A percentile compares a stretch with the other conserved stretches of the same genome.
phyloP scores from a whole-genome alignment of 2,888 invertebrate genomes.

The Masnerella sp. region DNA sequence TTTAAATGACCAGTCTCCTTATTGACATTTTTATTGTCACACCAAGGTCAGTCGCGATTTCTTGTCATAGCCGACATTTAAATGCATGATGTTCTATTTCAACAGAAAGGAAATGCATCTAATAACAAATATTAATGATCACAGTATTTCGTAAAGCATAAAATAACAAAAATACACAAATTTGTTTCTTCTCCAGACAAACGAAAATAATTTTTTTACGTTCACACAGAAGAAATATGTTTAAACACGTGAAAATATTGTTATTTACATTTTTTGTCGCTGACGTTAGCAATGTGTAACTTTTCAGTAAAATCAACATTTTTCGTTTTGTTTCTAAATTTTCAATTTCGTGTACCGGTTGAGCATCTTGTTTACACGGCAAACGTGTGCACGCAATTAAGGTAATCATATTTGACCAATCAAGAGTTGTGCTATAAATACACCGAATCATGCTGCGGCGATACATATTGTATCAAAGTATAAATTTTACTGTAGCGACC shows the following conservation, averaged over 20 bases:
- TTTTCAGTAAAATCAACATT: too few species aligned
- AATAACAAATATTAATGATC: too few species aligned
- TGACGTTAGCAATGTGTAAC: too few species aligned
- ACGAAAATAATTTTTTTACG: too few species aligned
- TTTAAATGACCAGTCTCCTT: slow-evolving; percentile 63
- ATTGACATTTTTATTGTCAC: slow-evolving; percentile 13
- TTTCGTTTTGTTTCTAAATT: not conserved
- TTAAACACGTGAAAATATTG: too few species aligned
- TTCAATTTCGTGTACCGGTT: not conserved
- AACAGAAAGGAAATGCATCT: too few species aligned
- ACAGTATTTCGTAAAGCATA: too few species aligned
- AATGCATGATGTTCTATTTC: too few species aligned
- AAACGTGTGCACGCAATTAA: slow-evolving; percentile 34
- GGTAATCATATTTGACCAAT: slow-evolving; percentile 51
- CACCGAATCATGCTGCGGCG: slow-evolving; percentile 4
- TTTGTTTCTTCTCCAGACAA: too few species aligned
- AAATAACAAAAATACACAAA: too few species aligned
- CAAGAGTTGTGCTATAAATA: slow-evolving; percentile 39
- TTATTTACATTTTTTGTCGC: too few species aligned
- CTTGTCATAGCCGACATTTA: slow-evolving; percentile 26
- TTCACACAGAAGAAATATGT: too few species aligned
- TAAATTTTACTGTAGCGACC: slow-evolving; percentile 27
- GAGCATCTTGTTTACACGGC: slow-evolving; percentile 23
- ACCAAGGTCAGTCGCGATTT: slow-evolving; percentile 13
- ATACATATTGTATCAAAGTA: slow-evolving; percentile 38